phyloP scores from a whole-genome alignment of 1,140 invertebrate species.

The Drosophila nannoptera region DNA sequence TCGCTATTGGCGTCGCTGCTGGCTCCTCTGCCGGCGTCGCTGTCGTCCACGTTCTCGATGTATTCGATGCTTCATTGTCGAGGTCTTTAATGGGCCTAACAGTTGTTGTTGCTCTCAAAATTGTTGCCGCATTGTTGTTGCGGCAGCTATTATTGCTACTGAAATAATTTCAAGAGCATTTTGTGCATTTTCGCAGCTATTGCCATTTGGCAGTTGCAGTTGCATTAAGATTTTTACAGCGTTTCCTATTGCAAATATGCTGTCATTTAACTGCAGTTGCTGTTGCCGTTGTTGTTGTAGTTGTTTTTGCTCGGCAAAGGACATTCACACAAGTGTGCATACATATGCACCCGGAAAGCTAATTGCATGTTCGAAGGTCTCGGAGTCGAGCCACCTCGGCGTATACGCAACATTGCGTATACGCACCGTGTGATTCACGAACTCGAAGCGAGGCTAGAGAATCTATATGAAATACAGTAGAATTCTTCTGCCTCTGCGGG shows the following conservation, averaged over 20 bases:
- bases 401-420: slow-evolving; percentile 39
- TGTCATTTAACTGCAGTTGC: slow-evolving; percentile 20
- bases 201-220: slow-evolving; percentile 16
- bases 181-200: slow-evolving; percentile 24
- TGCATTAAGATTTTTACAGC: slow-evolving; percentile 9
- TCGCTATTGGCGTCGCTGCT: slow-evolving; percentile 9
- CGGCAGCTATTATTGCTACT: slow-evolving; percentile 36
- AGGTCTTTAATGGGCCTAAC: slow-evolving; percentile 65
- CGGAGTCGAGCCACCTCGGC: slow-evolving; percentile 40
- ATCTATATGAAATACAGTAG: background rate
- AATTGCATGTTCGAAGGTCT: slow-evolving; percentile 35
- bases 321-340: slow-evolving; percentile 11
- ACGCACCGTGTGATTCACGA: background rate
- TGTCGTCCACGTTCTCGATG: slow-evolving; percentile 34
- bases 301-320: slow-evolving; percentile 26
- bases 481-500: background rate
- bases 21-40: slow-evolving; percentile 1
- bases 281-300: too few relatives aligned
- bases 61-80: slow-evolving; percentile 55
- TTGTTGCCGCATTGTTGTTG: slow-evolving; percentile 9
- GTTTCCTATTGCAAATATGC: slow-evolving; percentile 32
- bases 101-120: slow-evolving; percentile 40
- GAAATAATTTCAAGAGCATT: slow-evolving; percentile 38
- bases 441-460: too few relatives aligned
- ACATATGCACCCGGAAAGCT: slow-evolving; percentile 51